Base-by-base conservation (phyloP, 2,113 vertebrate genomes). In the Clinocottus analis region DNA sequence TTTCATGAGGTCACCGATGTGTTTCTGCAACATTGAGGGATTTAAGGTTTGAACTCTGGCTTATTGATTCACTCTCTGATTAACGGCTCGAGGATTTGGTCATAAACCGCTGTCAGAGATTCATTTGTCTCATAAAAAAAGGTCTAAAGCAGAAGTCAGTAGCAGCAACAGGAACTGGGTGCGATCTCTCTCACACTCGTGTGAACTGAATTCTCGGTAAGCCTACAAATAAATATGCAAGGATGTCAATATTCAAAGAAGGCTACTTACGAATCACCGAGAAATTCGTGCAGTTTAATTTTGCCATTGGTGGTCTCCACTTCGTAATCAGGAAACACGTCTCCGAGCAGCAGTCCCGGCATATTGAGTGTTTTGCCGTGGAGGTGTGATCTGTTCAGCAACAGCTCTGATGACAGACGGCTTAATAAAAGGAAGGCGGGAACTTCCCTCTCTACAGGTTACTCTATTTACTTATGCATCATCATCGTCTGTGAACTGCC, bases 301-400 rank as follows among this genome's bases (percentile, higher is more conserved):
- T 53, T 91, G 7, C 97, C 97, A 9, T 89, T 10, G 0, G 97
- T 98, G 25, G 95, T 96, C 2, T 97, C 95, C n/a, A 96, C 96
- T 76, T 97, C 95, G 59, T 98, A 98, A 89, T 99, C 82, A 17
- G 97, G 97, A 71, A 97, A 95, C 13, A 90, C 87, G 2, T 98
- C 96, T 3, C 97, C 97, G 31, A 99, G 96, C 77, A 98, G 93
- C 70, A 97, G 71, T 0, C 96, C 97, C 23, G 96, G 96, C 92
- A 97, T 98, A 7, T n/a, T 86, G 59, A 72, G 25, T 55, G 66
- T 17, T n/a, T n/a, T 64, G 13, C 17, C 4, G 73, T 31, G 27
- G 12, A 37, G 9, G 33, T n/a, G 65, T 55, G 51, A 41, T 53
- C 7, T 33, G 68, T 25, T 25, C 19, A 8, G 39, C 72, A 21